Base-by-base conservation (phyloP, 2,113 vertebrate genomes). In the Odontophorus gujanensis region DNA sequence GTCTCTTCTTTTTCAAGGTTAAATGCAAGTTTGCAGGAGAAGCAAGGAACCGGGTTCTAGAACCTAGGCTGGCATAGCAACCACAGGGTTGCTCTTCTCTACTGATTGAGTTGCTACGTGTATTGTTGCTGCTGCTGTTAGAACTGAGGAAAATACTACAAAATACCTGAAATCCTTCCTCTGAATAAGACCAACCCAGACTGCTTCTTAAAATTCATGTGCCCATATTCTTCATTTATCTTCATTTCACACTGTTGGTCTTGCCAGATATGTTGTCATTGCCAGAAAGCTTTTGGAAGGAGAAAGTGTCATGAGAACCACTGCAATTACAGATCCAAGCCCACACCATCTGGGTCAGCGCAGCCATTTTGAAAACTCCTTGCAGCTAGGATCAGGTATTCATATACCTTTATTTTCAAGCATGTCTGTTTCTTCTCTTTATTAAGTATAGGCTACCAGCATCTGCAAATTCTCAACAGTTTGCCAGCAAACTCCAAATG, bases 211-310 rank as follows among this genome's bases (percentile, higher is more conserved):
- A 65, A 77, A 85, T 85, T 87, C n/a, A 21, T 53, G 63, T 28
- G 26, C 43, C 71, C 43, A 40, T 62, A 74, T 71, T 89, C 76
- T 92, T 90, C 80, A 88, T 83, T 92, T 89, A 85, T 89, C 92
- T 94, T 93, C 78, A 91, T 89, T 93, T 95, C 80, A 90, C 65
- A 90, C 65, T 55, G 42, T 42, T 28, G 0, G 43, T 92, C 63
- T 24, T 76, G 84, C 91, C 91, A 93, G 67, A 20, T 75, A 87
- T 69, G 32, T 69, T 85, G 72, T 55, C 59, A 85, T 34, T 92
- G 94, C 91, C 95, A 95, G 87, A 92, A 93, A 80, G 63, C 63
- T 91, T 83, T 94, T 95, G 94, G 95, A 95, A 93, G 91, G 75
- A 92, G 67, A 38, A 92, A 74, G 55, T 55, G 47, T 95, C 87